Evolutionary conservation across 2,797 vertebrate genomes (phyloP).

Genomic region (Sebastes matsubarae): DNA sequence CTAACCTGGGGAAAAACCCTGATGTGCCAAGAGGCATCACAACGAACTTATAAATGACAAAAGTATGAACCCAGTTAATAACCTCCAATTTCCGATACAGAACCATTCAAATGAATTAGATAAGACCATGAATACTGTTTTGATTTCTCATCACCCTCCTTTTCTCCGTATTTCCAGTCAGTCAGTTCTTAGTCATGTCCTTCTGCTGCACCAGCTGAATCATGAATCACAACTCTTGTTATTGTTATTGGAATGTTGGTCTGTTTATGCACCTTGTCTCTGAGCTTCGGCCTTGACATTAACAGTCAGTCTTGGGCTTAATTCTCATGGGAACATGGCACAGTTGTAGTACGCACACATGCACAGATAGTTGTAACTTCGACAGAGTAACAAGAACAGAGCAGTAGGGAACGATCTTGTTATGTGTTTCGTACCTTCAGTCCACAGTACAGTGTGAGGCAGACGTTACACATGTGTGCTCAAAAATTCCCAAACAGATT

Average conservation of each 20-base stretch:
- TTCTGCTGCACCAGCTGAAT: neutral
- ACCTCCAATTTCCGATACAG: neutral
- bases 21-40: slow-evolving; percentile 42
- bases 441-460: neutral
- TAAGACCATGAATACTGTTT: neutral
- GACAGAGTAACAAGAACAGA: neutral
- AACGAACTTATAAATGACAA: neutral
- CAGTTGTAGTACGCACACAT: neutral
- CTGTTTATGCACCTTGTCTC: slow-evolving; percentile 16
- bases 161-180: neutral
- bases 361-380: neutral
- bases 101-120: neutral
- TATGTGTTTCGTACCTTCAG: neutral
- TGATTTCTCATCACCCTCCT: neutral
- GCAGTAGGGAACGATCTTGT: neutral
- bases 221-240: neutral
- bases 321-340: neutral
- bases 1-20: slow-evolving; percentile 78
- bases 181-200: neutral
- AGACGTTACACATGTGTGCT: neutral
- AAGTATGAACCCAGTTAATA: neutral
- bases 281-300: slow-evolving; percentile 18
- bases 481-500: slow-evolving; percentile 41
- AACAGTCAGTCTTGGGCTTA: neutral
- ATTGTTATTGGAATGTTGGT: neutral